Base-by-base conservation (phyloP, 2,113 vertebrate species). In the Zapornia atra region DNA sequence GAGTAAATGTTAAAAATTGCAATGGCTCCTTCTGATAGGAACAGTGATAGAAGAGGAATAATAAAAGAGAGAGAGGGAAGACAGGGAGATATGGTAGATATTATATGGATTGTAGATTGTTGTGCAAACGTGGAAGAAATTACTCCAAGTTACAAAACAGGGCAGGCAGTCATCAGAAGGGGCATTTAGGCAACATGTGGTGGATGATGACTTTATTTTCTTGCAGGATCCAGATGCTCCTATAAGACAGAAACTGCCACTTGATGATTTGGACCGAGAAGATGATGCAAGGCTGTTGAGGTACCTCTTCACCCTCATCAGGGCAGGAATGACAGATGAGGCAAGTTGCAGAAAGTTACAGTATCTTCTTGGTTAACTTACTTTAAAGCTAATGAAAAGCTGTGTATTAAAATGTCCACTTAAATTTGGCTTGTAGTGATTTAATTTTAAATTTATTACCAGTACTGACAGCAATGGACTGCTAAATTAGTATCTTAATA, bases 321-420 rank as follows among this genome's bases (percentile, higher is more conserved):
- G 99, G 96, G 99, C 99, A 17, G 99, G 99, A 60, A 99, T 99
- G 99, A 99, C 98, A 1, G 99, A 99, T 61, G 99, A 99, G 98
- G 99, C 99, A 93, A 91, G 89, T 44, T 59, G 50, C 15, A 24
- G 25, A 28, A 70, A 82, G 15, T n/a, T 54, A 4, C 4, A 59
- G 31, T 76, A 26, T 42, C 22, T 6, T 36, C 81, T 69, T n/a
- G 12, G 29, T 63, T 86, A 72, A 34, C 13, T 76, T 80, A 33
- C 5, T 82, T 42, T 91, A 64, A 50, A 71, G 48, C 40, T 16
- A 31, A 4, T 40, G 53, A 60, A 86, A 90, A 91, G 10, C 29
- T 94, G 14, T 60, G 4, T 40, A 54, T 17, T 88, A 44, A 75
- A 73, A 61, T 44, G 6, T 34, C 48, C 56, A 5, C 83, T 94